phyloP scores from a whole-genome alignment of 2,888 invertebrate genomes.

The Hypomecis atomaria region DNA sequence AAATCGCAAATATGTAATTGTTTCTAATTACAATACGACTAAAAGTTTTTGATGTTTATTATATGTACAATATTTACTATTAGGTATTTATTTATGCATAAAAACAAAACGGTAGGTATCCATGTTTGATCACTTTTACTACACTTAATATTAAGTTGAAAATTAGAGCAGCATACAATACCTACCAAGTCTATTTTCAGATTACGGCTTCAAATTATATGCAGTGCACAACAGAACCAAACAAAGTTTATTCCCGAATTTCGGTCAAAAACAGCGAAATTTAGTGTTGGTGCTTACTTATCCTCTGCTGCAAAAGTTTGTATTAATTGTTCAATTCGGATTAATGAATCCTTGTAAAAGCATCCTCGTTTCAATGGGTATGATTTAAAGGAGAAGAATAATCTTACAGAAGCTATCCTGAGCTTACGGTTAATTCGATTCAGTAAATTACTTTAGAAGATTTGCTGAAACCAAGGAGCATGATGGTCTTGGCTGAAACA shows the following conservation, averaged over 20 bases:
- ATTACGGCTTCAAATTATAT: constrained; percentile 11
- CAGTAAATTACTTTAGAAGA: neutral
- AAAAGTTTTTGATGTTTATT: too few species aligned
- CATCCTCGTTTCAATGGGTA: constrained; percentile 2
- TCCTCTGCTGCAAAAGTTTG: constrained; percentile 28
- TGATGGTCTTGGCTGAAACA: too few species aligned
- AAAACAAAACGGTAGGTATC: too few species aligned
- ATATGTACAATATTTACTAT: too few species aligned
- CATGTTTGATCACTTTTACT: too few species aligned
- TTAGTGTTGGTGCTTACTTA: constrained; percentile 20
- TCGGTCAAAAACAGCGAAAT: constrained; percentile 42
- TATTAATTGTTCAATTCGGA: constrained; percentile 28
- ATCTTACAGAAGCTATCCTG: neutral
- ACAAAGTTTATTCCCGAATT: constrained; percentile 40
- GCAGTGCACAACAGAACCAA: constrained; percentile 33
- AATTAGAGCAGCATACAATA: neutral
- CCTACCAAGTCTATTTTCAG: neutral
- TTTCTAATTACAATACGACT: too few species aligned
- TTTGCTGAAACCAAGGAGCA: too few species aligned
- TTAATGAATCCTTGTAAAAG: constrained; percentile 32
- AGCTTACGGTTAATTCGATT: neutral
- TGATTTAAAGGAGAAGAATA: constrained; percentile 5
- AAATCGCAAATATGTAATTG: too few species aligned
- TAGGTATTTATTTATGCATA: too few species aligned
- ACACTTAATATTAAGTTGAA: neutral